Percentiles rank a stretch among this genome's conserved stretches.
Evolutionary conservation across 2,797 vertebrate genomes (phyloP).

Genomic region (Scolopax bukidnonensis): DNA sequence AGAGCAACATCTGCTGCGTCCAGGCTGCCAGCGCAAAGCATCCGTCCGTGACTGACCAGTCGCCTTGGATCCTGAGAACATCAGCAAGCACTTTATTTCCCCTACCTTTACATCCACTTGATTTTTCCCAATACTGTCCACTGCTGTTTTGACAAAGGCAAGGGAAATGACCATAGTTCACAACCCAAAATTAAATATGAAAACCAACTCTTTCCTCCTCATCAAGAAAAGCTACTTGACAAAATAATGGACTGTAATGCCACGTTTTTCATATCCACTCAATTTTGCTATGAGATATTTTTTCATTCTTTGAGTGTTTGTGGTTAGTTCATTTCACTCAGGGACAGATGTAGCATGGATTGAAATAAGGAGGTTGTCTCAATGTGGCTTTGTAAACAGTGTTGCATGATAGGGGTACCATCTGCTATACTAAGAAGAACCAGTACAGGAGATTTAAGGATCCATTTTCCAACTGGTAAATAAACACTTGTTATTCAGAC

Average conservation of each 20-base stretch:
- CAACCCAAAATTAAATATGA: background rate
- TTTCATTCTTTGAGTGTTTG: background rate
- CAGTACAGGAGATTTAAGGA: background rate
- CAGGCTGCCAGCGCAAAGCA: constrained; percentile 33
- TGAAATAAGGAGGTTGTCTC: constrained; percentile 27
- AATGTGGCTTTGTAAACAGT: constrained; percentile 22
- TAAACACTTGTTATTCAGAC: constrained; percentile 24
- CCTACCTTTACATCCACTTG: background rate
- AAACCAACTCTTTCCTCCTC: background rate
- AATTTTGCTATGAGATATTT: background rate
- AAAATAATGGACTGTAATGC: background rate
- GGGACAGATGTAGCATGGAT: background rate
- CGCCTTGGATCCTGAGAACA: background rate
- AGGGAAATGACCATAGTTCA: background rate
- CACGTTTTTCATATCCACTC: background rate
- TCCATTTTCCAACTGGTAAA: background rate
- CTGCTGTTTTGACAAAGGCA: background rate
- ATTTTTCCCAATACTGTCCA: background rate
- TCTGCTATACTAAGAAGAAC: constrained; percentile 8
- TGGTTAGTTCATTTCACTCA: constrained; percentile 16
- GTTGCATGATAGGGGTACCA: background rate
- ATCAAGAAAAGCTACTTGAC: background rate
- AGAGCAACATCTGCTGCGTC: constrained; percentile 38
- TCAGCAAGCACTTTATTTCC: background rate
- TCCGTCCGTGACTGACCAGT: constrained; percentile 20